Base-by-base conservation (phyloP, 2,113 vertebrate genomes). In the Brachyhypopomus gauderio region DNA sequence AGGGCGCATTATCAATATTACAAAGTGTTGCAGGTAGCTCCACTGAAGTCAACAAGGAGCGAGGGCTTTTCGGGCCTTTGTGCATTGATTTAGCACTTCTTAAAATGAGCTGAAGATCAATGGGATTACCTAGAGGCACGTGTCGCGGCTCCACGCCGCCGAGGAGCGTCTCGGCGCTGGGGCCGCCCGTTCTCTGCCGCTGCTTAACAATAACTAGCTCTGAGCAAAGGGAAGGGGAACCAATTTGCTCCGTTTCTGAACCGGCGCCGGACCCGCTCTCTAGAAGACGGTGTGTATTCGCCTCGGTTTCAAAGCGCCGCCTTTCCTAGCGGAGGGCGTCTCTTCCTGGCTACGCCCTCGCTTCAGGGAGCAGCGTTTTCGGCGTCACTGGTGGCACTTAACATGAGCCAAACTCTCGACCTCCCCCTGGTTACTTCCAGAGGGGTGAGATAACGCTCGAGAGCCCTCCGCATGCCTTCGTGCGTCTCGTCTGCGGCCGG, bases 21-120 rank as follows among this genome's bases (percentile, higher is more conserved):
- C 91, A 93, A 92, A 94, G 92, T 89, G 86, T 91, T 92, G 90
- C 89, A 87, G 89, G 90, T 91, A 92, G 91, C 91, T 90, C 87
- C 90, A 91, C 89, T 88, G 90, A 90, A 92, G 91, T 91, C 89
- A 86, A 90, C 89, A 90, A 92, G 90, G 90, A 80, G 89, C 16
- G 73, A 73, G 87, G 87, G 90, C 93, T 92, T 93, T 93, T 93
- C 91, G 90, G 89, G 92, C 92, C 91, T 87, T 86, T 78, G 78
- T 77, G 86, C 91, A 93, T 93, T 86, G 92, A 93, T 93, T 94
- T 91, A 91, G 89, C 87, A 86, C 90, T 92, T 84, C 87, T 88
- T 91, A 92, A 90, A 93, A 94, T 92, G 91, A 94, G 93, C 92
- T 91, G 91, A 90, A 91, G 93, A 94, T 94, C 92, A 94, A 93